These are phyloP conservation scores for Papilio xuthus DNA, from an alignment of 1,140 invertebrate genomes.

Conservation along the genomic window DNA sequence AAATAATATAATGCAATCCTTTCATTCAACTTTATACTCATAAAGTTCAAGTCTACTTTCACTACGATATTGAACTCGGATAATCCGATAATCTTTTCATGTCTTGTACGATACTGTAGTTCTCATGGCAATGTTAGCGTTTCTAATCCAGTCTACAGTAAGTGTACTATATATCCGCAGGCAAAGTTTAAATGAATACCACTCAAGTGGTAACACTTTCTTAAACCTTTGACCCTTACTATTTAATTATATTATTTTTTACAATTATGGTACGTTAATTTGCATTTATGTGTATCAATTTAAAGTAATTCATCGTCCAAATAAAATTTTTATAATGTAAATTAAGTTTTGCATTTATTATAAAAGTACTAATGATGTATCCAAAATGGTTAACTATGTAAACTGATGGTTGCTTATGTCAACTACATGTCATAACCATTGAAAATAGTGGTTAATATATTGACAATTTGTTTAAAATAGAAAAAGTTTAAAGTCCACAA, in stretches of 20 bases:
- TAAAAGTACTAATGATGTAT: background rate
- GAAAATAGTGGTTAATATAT: background rate
- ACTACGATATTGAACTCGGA: background rate
- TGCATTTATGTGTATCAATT: no score
- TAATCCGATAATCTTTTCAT: background rate
- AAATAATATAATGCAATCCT: background rate
- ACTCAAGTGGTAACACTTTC: background rate
- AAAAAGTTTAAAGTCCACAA: background rate
- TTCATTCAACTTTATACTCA: background rate
- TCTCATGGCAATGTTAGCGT: background rate
- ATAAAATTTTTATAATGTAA: no score
- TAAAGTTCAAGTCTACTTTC: slow-evolving; percentile 5
- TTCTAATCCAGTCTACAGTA: background rate
- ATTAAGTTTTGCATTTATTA: no score
- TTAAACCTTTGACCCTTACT: background rate
- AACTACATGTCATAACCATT: background rate
- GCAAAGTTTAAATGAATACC: background rate
- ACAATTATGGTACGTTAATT: no score
- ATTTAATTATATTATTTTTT: no score
- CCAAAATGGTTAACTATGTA: background rate
- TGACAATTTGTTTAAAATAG: background rate
- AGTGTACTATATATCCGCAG: background rate
- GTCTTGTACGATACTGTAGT: background rate
- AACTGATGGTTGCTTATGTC: background rate
- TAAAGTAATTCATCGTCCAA: no score